Base-by-base conservation (phyloP, 2,113 vertebrate genomes). In the Gobiocypris rarus region DNA sequence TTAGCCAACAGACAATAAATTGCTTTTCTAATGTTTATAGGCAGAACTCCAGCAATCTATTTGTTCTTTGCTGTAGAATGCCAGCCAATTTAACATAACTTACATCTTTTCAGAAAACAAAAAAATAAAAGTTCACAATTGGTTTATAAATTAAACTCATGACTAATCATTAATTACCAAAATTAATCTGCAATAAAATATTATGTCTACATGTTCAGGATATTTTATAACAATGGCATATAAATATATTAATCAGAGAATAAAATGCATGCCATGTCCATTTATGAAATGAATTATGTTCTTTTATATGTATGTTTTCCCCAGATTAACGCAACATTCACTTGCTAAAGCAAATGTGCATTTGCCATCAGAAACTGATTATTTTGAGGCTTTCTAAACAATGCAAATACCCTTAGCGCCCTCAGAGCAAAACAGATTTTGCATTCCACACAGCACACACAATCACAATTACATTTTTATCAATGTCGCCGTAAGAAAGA, bases 391-490 rank as follows among this genome's bases (percentile, higher is more conserved):
- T 88, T 90, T 91, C 67, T 84, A 85, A 93, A 90, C 83, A 86
- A 88, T 87, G 87, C 82, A 85, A 84, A 91, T 84, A 81, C 28
- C 85, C 84, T 3, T 71, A 58, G 59, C 34, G 17, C 41, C 73
- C 79, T 73, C 43, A 19, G 84, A 88, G 87, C 81, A 87, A 34
- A 76, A 86, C 69, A 85, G 83, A 90, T 90, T 89, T 83, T 28
- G 69, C 77, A 91, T 88, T 91, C 74, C 34, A 71, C 75, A 73
- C 24, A 22, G 79, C 85, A 61, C 86, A 75, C 69, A 50, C 85
- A 74, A 91, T 91, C 88, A 91, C 73, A 91, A 89, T 87, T 38
- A 89, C 85, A 89, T 84, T 90, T 90, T 86, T 89, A 93, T 92
- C 88, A 91, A 87, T 80, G 83, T 81, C 75, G 83, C 83, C 83